Percentiles rank a stretch among this genome's conserved stretches.
Evolutionary conservation across 2,888 invertebrate genomes (phyloP).

Genomic region (Drosophila niveifrons): DNA sequence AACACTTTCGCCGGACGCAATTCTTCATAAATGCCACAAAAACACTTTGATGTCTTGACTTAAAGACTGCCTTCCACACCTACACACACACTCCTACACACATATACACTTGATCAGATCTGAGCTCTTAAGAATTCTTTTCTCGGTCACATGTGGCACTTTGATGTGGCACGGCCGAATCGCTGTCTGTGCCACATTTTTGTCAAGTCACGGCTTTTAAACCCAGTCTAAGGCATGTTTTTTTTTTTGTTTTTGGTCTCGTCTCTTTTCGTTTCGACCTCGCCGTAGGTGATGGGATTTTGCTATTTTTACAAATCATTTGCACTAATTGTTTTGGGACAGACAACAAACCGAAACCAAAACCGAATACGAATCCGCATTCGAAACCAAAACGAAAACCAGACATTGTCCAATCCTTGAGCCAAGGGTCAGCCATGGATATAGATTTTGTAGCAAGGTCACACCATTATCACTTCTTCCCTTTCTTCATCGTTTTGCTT

Average conservation of each 20-base stretch:
- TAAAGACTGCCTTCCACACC: constrained; percentile 51
- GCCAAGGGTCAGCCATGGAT: constrained; percentile 24
- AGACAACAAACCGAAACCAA: not conserved
- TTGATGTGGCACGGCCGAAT: constrained; percentile 49
- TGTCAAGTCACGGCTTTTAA: constrained; percentile 66
- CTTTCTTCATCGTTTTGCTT: not conserved
- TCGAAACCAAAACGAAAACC: constrained; percentile 12
- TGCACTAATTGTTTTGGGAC: constrained; percentile 63
- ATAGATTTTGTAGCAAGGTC: constrained; percentile 52
- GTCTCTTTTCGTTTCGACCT: not conserved
- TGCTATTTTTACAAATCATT: constrained; percentile 65
- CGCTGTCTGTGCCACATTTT: constrained; percentile 41
- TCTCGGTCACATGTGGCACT: constrained; percentile 57
- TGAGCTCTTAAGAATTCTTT: constrained; percentile 49
- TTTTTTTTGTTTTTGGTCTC: not conserved
- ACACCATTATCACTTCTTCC: not conserved
- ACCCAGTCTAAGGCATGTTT: constrained; percentile 10
- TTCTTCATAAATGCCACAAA: constrained; percentile 69
- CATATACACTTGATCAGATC: constrained; percentile 33
- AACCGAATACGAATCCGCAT: not conserved
- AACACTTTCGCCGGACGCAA: constrained; percentile 55
- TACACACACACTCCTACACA: constrained; percentile 16
- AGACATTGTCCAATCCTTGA: constrained; percentile 53
- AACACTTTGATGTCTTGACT: constrained; percentile 80
- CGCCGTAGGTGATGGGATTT: constrained; percentile 48